A percentile compares a stretch with the other conserved stretches of the same genome.
phyloP scores from a whole-genome alignment of 2,888 invertebrate species.

The Buathra laborator region DNA sequence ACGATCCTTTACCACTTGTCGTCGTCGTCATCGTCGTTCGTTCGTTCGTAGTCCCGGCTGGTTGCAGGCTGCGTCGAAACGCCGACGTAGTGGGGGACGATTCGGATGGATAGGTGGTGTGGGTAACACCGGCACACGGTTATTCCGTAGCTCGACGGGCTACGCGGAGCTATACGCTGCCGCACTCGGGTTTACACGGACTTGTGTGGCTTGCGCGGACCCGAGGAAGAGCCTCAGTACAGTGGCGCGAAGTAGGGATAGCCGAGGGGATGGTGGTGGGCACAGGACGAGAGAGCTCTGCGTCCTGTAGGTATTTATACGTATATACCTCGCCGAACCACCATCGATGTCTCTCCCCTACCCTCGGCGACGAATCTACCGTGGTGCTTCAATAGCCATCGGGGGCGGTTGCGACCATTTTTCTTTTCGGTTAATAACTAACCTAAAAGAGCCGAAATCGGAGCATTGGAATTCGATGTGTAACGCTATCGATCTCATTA shows the following conservation, averaged over 20 bases:
- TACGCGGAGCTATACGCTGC: slow-evolving; percentile 1
- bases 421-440: slow-evolving; percentile 42
- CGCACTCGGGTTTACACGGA: slow-evolving; percentile 16
- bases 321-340: slow-evolving; percentile 49
- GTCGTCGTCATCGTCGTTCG: slow-evolving; percentile 25
- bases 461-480: too few relatives aligned
- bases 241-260: slow-evolving; percentile 29
- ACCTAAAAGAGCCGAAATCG: background rate
- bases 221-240: slow-evolving; percentile 20
- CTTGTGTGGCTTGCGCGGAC: slow-evolving; percentile 1
- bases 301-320: slow-evolving; percentile 24
- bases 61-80: slow-evolving; percentile 29
- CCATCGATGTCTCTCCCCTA: slow-evolving; percentile 47
- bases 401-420: slow-evolving; percentile 66
- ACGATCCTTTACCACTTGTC: slow-evolving; percentile 75
- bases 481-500: too few relatives aligned
- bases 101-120: slow-evolving; percentile 34
- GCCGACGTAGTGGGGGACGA: slow-evolving; percentile 45
- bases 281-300: slow-evolving; percentile 41
- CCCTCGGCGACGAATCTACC: slow-evolving; percentile 4
- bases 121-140: slow-evolving; percentile 25
- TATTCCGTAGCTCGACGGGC: slow-evolving; percentile 3
- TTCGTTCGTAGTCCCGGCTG: slow-evolving; percentile 11
- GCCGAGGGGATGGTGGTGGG: slow-evolving; percentile 50
- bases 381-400: slow-evolving; percentile 13